Evolutionary conservation across 2,797 vertebrate genomes (phyloP).

Genomic region (Pangasius djambal): DNA sequence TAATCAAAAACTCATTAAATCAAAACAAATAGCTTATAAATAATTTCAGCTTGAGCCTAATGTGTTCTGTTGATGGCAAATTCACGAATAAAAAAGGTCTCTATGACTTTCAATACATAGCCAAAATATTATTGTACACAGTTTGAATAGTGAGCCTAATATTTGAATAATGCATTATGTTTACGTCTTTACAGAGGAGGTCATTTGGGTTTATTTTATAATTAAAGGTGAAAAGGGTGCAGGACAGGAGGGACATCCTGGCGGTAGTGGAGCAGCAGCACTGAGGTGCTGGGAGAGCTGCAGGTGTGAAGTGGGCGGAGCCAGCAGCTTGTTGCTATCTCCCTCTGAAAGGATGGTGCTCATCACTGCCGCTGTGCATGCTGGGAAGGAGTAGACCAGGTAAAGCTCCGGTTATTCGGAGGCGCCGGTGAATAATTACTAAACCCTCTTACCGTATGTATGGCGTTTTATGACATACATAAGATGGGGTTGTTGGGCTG

Average conservation of each 20-base stretch:
- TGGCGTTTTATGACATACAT: background rate
- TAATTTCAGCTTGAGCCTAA: background rate
- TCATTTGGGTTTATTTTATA: background rate
- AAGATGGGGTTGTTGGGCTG: conserved; percentile 9
- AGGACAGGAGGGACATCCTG: background rate
- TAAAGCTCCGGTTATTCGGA: conserved; percentile 50
- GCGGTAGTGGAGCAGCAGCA: background rate
- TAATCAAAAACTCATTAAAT: background rate
- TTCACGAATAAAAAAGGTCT: background rate
- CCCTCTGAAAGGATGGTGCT: background rate
- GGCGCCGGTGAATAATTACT: conserved; percentile 59
- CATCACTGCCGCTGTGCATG: conserved; percentile 65
- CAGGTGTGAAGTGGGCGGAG: conserved; percentile 33
- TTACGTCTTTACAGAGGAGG: background rate
- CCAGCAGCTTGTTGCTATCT: conserved; percentile 42
- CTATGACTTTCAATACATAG: background rate
- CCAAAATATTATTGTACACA: background rate
- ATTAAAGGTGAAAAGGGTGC: background rate
- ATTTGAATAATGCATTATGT: background rate
- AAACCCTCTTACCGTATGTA: background rate
- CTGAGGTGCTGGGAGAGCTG: background rate
- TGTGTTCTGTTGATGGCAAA: background rate
- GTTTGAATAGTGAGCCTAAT: background rate
- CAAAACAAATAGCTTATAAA: background rate
- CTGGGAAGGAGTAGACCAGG: conserved; percentile 72